Conservation (phyloP, 2,113 vertebrate species). For the Nanger granti region DNA sequence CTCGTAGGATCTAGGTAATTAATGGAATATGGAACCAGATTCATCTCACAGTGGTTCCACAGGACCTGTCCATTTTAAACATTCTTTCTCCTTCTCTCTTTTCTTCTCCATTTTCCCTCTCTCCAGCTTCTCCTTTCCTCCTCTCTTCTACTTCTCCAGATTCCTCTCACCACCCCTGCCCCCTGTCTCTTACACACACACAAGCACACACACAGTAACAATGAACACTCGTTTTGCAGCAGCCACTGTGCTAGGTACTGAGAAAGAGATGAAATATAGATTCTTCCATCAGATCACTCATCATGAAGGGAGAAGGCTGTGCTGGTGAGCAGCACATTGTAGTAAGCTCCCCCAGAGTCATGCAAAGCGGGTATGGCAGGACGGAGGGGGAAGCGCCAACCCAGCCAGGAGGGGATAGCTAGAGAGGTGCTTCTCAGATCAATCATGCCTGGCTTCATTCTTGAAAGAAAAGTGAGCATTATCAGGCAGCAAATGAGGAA, state of each 20-base stretch:
- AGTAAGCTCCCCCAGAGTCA: too few species aligned
- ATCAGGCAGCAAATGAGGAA: background rate
- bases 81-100: background rate
- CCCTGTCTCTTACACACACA: background rate
- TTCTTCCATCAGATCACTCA: background rate
- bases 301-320: background rate
- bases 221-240: background rate
- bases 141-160: background rate
- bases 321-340: background rate
- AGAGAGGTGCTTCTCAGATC: background rate
- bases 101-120: background rate
- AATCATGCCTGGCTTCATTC: background rate
- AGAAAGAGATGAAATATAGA: background rate
- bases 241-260: background rate
- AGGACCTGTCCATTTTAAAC: background rate
- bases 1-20: background rate
- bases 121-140: background rate
- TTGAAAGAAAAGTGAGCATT: background rate
- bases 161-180: background rate
- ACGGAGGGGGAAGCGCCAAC: background rate
- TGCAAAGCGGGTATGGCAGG: rapidly evolving
- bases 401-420: background rate
- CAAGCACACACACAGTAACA: background rate
- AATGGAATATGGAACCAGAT: background rate
- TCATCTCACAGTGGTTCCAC: background rate